A percentile compares a stretch with the other conserved stretches of the same genome.
Conservation (phyloP, 2,113 vertebrate genomes). For the Myanophis thanlyinensis region DNA sequence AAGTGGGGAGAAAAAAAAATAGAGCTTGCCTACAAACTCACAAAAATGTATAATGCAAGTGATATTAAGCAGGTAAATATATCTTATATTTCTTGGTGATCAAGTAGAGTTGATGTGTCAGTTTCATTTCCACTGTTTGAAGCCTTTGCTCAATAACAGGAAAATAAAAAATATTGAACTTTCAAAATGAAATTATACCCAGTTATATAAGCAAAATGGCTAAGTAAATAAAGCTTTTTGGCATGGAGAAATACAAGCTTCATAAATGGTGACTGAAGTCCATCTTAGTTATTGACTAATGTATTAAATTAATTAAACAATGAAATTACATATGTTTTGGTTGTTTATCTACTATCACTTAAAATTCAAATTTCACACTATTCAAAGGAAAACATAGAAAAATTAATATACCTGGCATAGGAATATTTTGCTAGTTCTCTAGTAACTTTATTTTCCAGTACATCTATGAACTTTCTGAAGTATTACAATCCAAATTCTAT, state of each 20-base stretch:
- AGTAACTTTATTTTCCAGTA: neutral
- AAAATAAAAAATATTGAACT: neutral
- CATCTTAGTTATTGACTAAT: neutral
- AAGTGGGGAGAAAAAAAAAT: neutral
- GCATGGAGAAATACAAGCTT: neutral
- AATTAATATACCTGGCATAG: neutral
- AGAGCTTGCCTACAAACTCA: neutral
- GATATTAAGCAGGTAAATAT: neutral
- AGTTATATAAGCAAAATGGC: neutral
- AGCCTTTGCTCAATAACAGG: neutral
- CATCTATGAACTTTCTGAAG: neutral
- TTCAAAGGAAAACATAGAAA: neutral
- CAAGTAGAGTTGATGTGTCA: neutral
- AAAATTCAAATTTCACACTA: neutral
- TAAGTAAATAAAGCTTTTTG: neutral
- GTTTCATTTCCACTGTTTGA: neutral
- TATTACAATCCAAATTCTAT: neutral
- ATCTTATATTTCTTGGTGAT: neutral
- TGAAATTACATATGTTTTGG: neutral
- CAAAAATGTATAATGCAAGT: neutral
- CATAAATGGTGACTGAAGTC: neutral
- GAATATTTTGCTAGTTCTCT: neutral
- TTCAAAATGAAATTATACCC: neutral
- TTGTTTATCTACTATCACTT: neutral
- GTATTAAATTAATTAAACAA: neutral